These are phyloP conservation scores for Antedon mediterranea DNA, from an alignment of 53 echinoderm and acorn worm species.

Conservation along the genomic window DNA sequence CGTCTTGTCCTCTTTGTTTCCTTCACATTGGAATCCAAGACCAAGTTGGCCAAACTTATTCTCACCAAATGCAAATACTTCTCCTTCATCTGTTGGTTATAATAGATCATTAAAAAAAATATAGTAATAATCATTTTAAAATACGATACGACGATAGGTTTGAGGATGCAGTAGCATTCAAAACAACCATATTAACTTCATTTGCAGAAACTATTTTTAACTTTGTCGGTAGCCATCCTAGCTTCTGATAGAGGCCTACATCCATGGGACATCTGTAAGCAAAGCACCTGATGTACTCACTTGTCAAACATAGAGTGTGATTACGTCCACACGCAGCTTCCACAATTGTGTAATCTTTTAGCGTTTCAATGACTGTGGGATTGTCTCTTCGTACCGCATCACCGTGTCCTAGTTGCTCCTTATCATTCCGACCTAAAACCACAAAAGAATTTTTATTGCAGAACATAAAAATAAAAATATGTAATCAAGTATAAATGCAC, in stretches of 20 bases:
- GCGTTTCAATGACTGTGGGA: conserved; percentile 64
- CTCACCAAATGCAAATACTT: conserved; percentile 83
- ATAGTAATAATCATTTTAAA: too few relatives aligned
- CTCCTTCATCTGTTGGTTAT: conserved; percentile 65
- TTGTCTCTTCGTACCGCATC: conserved; percentile 50
- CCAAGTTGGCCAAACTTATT: conserved; percentile 85
- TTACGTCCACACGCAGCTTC: conserved; percentile 87
- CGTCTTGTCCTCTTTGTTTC: neutral
- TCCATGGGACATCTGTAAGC: too few relatives aligned
- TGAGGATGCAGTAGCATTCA: too few relatives aligned
- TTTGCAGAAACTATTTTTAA: too few relatives aligned
- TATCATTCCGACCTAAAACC: conserved; percentile 71
- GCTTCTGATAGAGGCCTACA: too few relatives aligned
- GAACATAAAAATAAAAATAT: too few relatives aligned
- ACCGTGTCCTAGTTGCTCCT: conserved; percentile 86
- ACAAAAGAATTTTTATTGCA: too few relatives aligned
- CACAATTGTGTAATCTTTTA: conserved; percentile 68
- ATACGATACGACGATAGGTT: too few relatives aligned
- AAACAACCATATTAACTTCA: too few relatives aligned
- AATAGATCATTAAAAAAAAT: too few relatives aligned
- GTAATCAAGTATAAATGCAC: too few relatives aligned
- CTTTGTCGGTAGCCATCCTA: too few relatives aligned
- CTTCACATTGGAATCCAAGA: conserved; percentile 62
- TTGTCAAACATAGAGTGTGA: conserved; percentile 86
- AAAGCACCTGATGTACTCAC: conserved; percentile 25